Evolutionary conservation across 2,797 vertebrate genomes (phyloP).

Genomic region (Natrix natrix): DNA sequence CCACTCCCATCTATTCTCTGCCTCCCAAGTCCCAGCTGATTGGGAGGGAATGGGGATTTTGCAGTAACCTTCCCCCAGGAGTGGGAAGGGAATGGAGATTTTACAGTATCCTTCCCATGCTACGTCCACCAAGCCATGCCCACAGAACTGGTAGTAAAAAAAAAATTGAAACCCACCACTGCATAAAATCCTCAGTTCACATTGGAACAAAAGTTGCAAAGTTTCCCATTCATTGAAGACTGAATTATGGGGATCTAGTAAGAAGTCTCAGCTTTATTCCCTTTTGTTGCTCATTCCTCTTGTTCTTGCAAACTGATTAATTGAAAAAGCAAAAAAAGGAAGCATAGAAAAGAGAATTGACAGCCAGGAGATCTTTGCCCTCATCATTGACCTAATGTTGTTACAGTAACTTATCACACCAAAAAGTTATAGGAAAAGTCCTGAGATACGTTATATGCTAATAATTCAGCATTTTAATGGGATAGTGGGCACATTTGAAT

Average conservation of each 20-base stretch:
- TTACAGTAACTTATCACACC: neutral
- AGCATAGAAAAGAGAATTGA: neutral
- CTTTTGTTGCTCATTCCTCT: neutral
- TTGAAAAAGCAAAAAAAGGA: neutral
- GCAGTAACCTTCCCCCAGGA: too few species aligned
- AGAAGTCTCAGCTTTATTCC: neutral
- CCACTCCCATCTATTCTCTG: too few species aligned
- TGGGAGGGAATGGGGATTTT: too few species aligned
- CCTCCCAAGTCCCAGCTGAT: too few species aligned
- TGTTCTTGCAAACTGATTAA: neutral
- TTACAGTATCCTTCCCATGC: too few species aligned
- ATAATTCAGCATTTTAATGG: neutral
- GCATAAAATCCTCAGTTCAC: neutral
- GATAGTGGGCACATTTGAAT: neutral
- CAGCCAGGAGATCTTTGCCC: neutral
- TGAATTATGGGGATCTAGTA: neutral
- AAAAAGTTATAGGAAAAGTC: neutral
- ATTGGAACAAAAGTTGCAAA: neutral
- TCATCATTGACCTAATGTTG: neutral
- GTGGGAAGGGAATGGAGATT: too few species aligned
- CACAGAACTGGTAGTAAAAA: too few species aligned
- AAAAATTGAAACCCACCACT: too few species aligned
- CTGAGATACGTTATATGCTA: neutral
- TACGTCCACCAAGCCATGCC: too few species aligned
- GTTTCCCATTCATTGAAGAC: neutral